A percentile compares a stretch with the other conserved stretches of the same genome.
phyloP scores from a whole-genome alignment of 2,113 vertebrate genomes.

The Urocolius indicus region DNA sequence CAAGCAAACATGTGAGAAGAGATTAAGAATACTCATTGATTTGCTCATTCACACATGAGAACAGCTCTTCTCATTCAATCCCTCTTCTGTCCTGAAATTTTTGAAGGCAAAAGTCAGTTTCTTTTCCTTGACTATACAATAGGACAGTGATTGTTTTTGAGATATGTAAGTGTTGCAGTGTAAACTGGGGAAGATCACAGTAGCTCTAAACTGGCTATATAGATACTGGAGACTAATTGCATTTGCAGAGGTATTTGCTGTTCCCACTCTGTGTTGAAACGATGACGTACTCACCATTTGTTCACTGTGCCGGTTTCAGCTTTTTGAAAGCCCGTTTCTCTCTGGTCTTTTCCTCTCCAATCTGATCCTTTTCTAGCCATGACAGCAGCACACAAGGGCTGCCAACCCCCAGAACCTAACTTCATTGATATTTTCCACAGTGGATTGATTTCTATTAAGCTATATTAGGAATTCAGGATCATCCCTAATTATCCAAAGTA shows the following conservation, averaged over 20 bases:
- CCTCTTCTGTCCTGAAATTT: background rate
- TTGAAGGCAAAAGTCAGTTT: background rate
- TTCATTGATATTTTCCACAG: accelerated
- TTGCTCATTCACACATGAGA: background rate
- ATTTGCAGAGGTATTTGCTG: background rate
- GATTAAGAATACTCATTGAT: background rate
- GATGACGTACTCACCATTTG: background rate
- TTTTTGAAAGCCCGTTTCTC: background rate
- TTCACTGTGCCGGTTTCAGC: background rate
- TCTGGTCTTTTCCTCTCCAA: background rate
- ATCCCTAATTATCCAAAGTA: background rate
- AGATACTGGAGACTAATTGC: background rate
- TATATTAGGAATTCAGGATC: background rate
- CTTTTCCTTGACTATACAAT: background rate
- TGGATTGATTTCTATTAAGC: background rate
- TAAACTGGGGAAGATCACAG: background rate
- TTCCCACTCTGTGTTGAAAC: background rate
- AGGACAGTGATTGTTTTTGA: background rate
- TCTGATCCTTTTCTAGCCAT: background rate
- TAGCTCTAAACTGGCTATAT: background rate
- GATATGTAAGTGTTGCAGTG: background rate
- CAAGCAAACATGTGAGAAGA: background rate
- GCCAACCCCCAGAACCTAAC: background rate
- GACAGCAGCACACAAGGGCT: background rate
- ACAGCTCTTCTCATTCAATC: background rate